Conservation (phyloP, 30 jellyfish, hydroid and myxozoan genomes). For the Cassiopea andromeda region DNA sequence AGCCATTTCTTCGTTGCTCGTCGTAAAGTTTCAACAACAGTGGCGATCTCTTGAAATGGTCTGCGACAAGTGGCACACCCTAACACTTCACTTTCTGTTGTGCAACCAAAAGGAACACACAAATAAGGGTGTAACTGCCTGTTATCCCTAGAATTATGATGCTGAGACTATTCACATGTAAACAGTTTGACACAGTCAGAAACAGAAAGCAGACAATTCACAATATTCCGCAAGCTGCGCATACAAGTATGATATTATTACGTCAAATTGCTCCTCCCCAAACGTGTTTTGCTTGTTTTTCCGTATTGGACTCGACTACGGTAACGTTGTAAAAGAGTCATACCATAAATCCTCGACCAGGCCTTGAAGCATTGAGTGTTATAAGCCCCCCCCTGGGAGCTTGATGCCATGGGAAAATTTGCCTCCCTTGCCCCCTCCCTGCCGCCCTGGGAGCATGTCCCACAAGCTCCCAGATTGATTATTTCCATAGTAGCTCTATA, state of each 20-base stretch:
- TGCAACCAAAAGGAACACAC: too few relatives aligned
- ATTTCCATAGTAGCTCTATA: too few relatives aligned
- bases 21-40: neutral
- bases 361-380: too few relatives aligned
- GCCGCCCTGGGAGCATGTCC: too few relatives aligned
- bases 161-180: neutral
- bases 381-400: too few relatives aligned
- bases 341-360: too few relatives aligned
- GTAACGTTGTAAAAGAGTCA: too few relatives aligned
- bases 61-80: neutral
- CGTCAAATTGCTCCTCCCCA: neutral
- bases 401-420: too few relatives aligned
- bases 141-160: neutral
- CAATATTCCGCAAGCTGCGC: neutral
- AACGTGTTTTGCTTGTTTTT: neutral
- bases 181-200: constrained; percentile 34
- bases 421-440: too few relatives aligned
- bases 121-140: constrained; percentile 4
- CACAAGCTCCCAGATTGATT: too few relatives aligned
- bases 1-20: constrained; percentile 40
- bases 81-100: neutral
- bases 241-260: neutral
- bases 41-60: neutral
- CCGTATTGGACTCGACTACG: neutral
- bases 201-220: constrained; percentile 19